These are phyloP conservation scores for Cheilosia urbana DNA, from an alignment of 2,888 invertebrate genomes.

Conservation along the genomic window DNA sequence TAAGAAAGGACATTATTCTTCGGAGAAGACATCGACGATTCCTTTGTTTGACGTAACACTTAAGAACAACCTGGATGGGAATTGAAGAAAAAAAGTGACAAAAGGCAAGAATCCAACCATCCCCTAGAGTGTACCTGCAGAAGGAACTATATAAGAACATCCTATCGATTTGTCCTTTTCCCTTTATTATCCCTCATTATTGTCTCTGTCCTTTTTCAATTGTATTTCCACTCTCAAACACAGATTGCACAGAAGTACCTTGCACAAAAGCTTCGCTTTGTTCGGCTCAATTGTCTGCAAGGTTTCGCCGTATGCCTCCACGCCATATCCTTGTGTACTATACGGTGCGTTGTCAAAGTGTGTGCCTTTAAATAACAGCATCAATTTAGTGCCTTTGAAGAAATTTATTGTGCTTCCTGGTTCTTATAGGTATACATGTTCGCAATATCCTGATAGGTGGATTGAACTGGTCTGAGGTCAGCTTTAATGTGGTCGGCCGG, in stretches of 20 bases:
- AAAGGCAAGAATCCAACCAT: slow-evolving; percentile 29
- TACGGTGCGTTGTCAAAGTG: slow-evolving; percentile 20
- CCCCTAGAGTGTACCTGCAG: slow-evolving; percentile 33
- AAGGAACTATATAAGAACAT: slow-evolving; percentile 43
- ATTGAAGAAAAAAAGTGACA: slow-evolving; percentile 4
- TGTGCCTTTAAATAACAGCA: slow-evolving; percentile 57
- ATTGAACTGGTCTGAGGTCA: slow-evolving; percentile 43
- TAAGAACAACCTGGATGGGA: slow-evolving; percentile 49
- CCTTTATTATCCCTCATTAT: slow-evolving; percentile 63
- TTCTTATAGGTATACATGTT: slow-evolving; percentile 16
- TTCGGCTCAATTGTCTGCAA: slow-evolving; percentile 40
- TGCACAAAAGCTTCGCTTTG: slow-evolving; percentile 58
- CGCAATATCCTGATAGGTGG: slow-evolving; percentile 55
- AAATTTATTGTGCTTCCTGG: slow-evolving; percentile 67
- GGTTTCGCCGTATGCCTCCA: slow-evolving; percentile 14
- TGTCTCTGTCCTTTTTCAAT: slow-evolving; percentile 64
- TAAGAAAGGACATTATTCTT: slow-evolving; percentile 54
- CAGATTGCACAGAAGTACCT: slow-evolving; percentile 33
- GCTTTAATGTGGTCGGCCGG: slow-evolving; percentile 55
- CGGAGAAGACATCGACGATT: slow-evolving; percentile 44
- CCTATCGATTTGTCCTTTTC: slow-evolving; percentile 67
- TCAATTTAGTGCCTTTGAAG: slow-evolving; percentile 50
- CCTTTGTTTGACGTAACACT: slow-evolving; percentile 56
- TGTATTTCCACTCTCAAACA: slow-evolving; percentile 37
- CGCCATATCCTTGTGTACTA: slow-evolving; percentile 10